These are phyloP conservation scores for Cryptocephalus moraei DNA, from an alignment of 2,888 invertebrate genomes.

Conservation along the genomic window DNA sequence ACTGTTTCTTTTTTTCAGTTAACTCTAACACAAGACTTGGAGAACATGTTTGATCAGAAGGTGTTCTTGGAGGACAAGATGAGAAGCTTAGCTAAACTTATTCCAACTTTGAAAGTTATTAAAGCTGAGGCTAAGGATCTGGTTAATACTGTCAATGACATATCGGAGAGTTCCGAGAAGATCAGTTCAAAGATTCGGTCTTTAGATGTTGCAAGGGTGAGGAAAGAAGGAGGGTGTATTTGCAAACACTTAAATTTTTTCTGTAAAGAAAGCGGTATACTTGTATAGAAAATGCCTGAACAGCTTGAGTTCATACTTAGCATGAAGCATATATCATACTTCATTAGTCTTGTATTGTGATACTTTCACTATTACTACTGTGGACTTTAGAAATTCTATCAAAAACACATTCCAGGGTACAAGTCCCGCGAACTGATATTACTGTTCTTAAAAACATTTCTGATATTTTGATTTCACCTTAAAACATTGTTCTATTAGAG, in stretches of 20 bases:
- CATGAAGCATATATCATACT: too few relatives aligned
- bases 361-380: too few relatives aligned
- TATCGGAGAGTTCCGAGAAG: conserved; percentile 81
- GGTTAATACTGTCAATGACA: conserved; percentile 74
- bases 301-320: too few relatives aligned
- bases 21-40: conserved; percentile 58
- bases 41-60: conserved; percentile 61
- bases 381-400: too few relatives aligned
- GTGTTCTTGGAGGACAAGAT: conserved; percentile 71
- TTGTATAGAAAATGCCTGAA: too few relatives aligned
- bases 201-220: conserved; percentile 82
- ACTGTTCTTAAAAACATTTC: too few relatives aligned
- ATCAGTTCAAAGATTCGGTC: conserved; percentile 94
- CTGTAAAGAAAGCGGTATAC: background rate
- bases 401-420: too few relatives aligned
- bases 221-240: too few relatives aligned
- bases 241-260: conserved; percentile 11
- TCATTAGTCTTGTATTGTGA: too few relatives aligned
- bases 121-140: conserved; percentile 72
- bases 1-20: conserved; percentile 41
- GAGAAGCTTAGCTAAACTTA: conserved; percentile 65
- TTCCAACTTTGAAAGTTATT: conserved; percentile 69
- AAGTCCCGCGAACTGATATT: too few relatives aligned
- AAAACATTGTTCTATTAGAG: conserved; percentile 54
- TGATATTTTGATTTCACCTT: too few relatives aligned